phyloP scores from a whole-genome alignment of 2,797 vertebrate species.

The Lepilemur ruficaudatus region DNA sequence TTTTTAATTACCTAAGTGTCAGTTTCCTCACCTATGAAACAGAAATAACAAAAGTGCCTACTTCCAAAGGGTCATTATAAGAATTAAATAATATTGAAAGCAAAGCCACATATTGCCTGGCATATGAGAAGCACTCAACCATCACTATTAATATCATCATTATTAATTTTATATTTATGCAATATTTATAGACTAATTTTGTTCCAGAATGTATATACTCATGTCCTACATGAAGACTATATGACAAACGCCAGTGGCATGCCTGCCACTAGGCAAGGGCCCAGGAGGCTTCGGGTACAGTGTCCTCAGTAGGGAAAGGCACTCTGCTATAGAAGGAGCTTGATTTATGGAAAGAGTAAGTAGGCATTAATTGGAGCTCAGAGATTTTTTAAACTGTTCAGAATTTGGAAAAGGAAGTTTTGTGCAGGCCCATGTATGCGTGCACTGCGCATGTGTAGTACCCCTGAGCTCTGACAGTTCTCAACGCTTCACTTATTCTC shows the following conservation, averaged over 20 bases:
- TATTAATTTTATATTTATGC: not conserved
- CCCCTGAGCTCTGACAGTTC: not conserved
- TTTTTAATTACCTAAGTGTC: not conserved
- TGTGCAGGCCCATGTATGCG: no score
- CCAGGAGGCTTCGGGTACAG: no score
- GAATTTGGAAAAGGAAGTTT: not conserved
- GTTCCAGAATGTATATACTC: not conserved
- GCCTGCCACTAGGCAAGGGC: not conserved
- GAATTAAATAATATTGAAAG: not conserved
- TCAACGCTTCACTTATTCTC: not conserved
- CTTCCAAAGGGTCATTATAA: not conserved
- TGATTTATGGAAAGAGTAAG: not conserved
- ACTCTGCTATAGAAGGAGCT: not conserved
- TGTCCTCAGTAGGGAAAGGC: not conserved
- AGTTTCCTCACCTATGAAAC: not conserved
- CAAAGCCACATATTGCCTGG: not conserved
- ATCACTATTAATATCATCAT: not conserved
- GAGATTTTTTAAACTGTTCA: not conserved
- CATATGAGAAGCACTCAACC: not conserved
- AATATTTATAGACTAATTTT: not conserved
- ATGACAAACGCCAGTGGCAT: rapidly evolving
- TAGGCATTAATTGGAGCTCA: not conserved
- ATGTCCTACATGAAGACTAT: not conserved
- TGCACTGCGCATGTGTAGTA: rapidly evolving
- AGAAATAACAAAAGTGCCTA: not conserved